These are phyloP conservation scores for Ruditapes philippinarum DNA, from an alignment of 1,140 invertebrate species.

Conservation along the genomic window DNA sequence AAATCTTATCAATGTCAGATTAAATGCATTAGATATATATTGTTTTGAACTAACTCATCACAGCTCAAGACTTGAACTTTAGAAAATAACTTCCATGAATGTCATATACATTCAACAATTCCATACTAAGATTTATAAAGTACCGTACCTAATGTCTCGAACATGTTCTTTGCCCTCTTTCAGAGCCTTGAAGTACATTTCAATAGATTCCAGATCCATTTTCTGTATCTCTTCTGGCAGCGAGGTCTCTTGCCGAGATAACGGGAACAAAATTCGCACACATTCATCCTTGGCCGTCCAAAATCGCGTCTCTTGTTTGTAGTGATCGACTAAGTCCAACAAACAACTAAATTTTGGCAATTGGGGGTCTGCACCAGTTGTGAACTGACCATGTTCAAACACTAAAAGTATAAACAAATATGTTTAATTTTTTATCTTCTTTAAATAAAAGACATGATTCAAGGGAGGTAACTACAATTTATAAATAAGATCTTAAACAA, in stretches of 20 bases:
- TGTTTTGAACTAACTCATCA: too few species aligned
- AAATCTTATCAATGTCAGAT: too few species aligned
- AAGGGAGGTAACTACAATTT: too few species aligned
- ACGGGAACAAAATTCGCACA: slow-evolving; percentile 55
- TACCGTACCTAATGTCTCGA: slow-evolving; percentile 55
- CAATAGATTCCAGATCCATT: slow-evolving; percentile 61
- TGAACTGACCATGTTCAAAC: slow-evolving; percentile 39
- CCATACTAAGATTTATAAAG: too few species aligned
- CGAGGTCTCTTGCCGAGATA: slow-evolving; percentile 53
- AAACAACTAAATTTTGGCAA: slow-evolving; percentile 47
- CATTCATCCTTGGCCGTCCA: slow-evolving; percentile 53
- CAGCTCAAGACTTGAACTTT: too few species aligned
- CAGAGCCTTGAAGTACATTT: slow-evolving; percentile 63
- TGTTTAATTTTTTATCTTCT: too few species aligned
- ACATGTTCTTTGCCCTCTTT: slow-evolving; percentile 67
- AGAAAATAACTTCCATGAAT: too few species aligned
- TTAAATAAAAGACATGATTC: too few species aligned
- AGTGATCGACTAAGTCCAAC: slow-evolving; percentile 39
- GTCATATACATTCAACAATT: too few species aligned
- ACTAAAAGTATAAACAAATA: not conserved
- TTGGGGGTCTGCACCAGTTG: slow-evolving; percentile 42
- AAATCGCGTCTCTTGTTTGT: slow-evolving; percentile 42
- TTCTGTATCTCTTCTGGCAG: slow-evolving; percentile 58
- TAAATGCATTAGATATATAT: too few species aligned
- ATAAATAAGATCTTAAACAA: too few species aligned